Conservation (phyloP, 2,888 invertebrate species). For the Epiblema foenella region DNA sequence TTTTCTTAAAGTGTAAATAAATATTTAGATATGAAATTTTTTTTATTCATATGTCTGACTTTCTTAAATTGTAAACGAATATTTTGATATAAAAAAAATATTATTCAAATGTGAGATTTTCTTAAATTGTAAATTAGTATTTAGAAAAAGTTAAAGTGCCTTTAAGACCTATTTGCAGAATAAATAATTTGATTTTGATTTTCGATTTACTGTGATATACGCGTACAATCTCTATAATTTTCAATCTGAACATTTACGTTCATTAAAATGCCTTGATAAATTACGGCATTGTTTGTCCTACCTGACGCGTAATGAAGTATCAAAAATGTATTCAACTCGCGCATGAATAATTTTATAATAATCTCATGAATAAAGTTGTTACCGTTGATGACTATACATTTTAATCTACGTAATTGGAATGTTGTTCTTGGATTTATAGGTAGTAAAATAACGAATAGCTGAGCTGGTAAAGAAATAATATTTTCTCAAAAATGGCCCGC, state of each 20-base stretch:
- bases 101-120: no score
- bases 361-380: slow-evolving; percentile 37
- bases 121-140: not conserved
- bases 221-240: not conserved
- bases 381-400: slow-evolving; percentile 23
- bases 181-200: no score
- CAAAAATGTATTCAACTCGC: slow-evolving; percentile 45
- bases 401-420: slow-evolving; percentile 27
- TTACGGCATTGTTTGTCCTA: slow-evolving; percentile 45
- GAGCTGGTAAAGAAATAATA: no score
- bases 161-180: no score
- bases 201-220: no score
- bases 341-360: slow-evolving; percentile 31
- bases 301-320: slow-evolving; percentile 46
- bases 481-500: no score
- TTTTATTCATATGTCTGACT: no score
- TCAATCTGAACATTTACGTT: not conserved
- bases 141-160: no score
- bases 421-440: not conserved
- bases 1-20: no score
- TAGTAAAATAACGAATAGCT: not conserved
- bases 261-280: slow-evolving; percentile 31
- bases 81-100: no score
- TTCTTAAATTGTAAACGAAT: no score
- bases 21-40: no score